phyloP scores from a whole-genome alignment of 1,140 invertebrate species.

The Zaprionus capensis region DNA sequence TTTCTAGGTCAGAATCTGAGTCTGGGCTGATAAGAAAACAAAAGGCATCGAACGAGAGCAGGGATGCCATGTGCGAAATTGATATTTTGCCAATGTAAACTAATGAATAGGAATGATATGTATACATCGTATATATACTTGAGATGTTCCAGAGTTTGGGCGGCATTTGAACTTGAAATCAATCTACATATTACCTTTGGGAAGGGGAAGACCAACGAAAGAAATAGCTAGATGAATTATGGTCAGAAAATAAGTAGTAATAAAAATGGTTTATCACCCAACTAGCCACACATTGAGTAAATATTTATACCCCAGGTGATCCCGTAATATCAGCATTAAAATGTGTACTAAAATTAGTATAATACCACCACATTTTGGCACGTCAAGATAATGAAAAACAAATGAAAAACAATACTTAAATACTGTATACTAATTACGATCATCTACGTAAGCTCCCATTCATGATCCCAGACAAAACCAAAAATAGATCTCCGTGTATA shows the following conservation, averaged over 20 bases:
- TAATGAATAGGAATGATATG: background rate
- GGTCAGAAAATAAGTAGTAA: background rate
- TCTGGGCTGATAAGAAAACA: slow-evolving; percentile 43
- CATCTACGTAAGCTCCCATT: slow-evolving; percentile 22
- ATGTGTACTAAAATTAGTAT: slow-evolving; percentile 58
- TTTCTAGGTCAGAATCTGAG: slow-evolving; percentile 50
- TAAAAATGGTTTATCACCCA: background rate
- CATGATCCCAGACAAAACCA: slow-evolving; percentile 24
- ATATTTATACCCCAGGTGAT: slow-evolving; percentile 21
- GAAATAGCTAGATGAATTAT: background rate
- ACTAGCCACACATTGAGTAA: slow-evolving; percentile 8
- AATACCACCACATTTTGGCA: slow-evolving; percentile 17
- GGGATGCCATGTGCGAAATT: slow-evolving; percentile 19
- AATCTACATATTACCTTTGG: background rate
- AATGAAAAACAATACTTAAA: slow-evolving; percentile 31
- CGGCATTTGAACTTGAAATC: slow-evolving; percentile 3
- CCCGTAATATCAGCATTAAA: slow-evolving; percentile 12
- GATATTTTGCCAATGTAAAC: slow-evolving; percentile 23
- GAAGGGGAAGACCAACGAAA: background rate
- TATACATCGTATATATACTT: background rate
- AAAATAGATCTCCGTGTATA: slow-evolving; percentile 20
- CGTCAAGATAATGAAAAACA: slow-evolving; percentile 29
- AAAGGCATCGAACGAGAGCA: background rate
- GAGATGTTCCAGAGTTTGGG: background rate
- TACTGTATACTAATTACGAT: slow-evolving; percentile 27